Conservation (phyloP, 92 coral and sea anemone species). For the Paramuricea clavata region DNA sequence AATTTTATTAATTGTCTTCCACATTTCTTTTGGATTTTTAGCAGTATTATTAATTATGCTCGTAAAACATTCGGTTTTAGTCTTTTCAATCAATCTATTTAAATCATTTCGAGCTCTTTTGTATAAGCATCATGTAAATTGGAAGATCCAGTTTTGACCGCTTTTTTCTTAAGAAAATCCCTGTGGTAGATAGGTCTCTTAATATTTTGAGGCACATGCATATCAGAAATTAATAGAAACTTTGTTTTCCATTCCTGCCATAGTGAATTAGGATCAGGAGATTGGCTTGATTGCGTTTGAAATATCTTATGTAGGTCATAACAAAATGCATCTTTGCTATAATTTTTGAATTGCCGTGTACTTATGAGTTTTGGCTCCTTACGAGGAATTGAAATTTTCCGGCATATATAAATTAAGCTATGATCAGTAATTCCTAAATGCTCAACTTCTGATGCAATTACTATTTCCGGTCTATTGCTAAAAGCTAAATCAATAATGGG, state of each 20-base stretch:
- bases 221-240: slow-evolving; percentile 17
- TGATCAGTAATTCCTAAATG: not conserved
- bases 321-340: not conserved
- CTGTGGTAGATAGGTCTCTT: no score
- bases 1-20: no score
- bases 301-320: not conserved
- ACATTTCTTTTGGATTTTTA: no score
- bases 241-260: slow-evolving; percentile 42
- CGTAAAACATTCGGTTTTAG: no score
- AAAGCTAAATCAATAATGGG: slow-evolving; percentile 11
- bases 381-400: not conserved
- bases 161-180: no score
- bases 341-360: not conserved
- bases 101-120: no score
- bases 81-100: no score
- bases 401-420: not conserved
- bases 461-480: slow-evolving; percentile 2
- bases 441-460: not conserved
- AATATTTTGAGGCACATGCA: slow-evolving; percentile 39
- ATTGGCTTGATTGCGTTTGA: not conserved
- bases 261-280: slow-evolving; percentile 21
- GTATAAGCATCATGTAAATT: no score
- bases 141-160: no score
- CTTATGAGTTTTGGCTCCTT: not conserved
- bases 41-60: no score